Base-by-base conservation (phyloP, 2,113 vertebrate genomes). In the Pampusana beccarii region DNA sequence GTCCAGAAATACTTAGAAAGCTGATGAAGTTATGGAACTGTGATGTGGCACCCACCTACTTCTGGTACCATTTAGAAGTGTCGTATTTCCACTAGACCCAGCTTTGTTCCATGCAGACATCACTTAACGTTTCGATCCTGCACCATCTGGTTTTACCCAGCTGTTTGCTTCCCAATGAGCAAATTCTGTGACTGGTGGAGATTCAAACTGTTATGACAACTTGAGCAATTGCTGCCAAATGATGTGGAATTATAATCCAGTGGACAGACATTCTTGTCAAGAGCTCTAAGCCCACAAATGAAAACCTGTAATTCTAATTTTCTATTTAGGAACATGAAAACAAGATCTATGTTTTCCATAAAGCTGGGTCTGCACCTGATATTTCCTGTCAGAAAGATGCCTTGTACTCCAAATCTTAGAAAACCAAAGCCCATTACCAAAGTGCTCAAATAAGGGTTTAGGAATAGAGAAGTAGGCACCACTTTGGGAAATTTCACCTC, bases 291-390 rank as follows among this genome's bases (percentile, higher is more conserved):
- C 11, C 85, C 57, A 58, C 44, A 71, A 50, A 51, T 42, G 66
- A 54, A 90, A 94, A 89, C 51, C 80, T 72, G 51, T 93, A 70
- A 74, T 94, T 96, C 74, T 82, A 51, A 69, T 91, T 80, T 90
- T 16, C 56, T 87, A 28, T 92, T 87, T 86, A 90, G 42, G 56
- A 66, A 53, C 48, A 74, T 65, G 66, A 85, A 93, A 95, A 91
- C 40, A 56, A 40, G 48, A 64, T 36, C 69, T 72, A 2, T 78
- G 13, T 82, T 94, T 92, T 74, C n/a, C 10, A 75, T 87, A 72
- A 91, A 75, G 26, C 34, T 75, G 14, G 10, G 42, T 20, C 66
- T 82, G 54, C 58, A 91, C 84, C 93, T 96, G 85, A 54, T 91
- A 54, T 16, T 50, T 69, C 17, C 69, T 81, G 36, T 80, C 67